A percentile compares a stretch with the other conserved stretches of the same genome.
Evolutionary conservation across 2,797 vertebrate genomes (phyloP).

Genomic region (Cryptoprocta ferox): DNA sequence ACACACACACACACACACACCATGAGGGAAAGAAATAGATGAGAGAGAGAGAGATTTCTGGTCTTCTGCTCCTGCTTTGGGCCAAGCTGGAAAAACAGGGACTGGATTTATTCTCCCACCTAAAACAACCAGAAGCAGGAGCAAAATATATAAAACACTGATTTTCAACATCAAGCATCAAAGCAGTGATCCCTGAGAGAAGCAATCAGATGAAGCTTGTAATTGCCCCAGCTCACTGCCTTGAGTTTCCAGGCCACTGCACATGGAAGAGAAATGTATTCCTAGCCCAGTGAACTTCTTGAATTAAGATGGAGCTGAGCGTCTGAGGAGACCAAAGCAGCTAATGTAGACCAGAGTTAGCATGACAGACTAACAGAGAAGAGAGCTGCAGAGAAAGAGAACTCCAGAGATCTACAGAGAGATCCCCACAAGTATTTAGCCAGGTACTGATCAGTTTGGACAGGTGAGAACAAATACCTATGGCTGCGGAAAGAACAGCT

Average conservation of each 20-base stretch:
- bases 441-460: background rate
- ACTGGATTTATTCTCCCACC: background rate
- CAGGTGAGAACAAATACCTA: rapidly evolving
- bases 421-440: background rate
- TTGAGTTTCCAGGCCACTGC: background rate
- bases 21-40: background rate
- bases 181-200: background rate
- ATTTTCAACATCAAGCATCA: background rate
- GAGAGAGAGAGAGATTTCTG: background rate
- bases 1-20: background rate
- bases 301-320: background rate
- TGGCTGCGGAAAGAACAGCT: background rate
- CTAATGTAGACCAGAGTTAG: too few relatives aligned
- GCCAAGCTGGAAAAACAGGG: background rate
- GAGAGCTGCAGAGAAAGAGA: background rate
- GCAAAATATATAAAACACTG: background rate
- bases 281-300: background rate
- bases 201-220: background rate
- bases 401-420: background rate
- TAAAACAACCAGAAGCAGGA: background rate
- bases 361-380: background rate
- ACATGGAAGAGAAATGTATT: background rate
- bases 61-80: background rate
- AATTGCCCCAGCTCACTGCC: background rate
- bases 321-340: background rate